Percentiles rank a stretch among this genome's conserved stretches.
These are phyloP conservation scores for Oithona nana DNA, from an alignment of 2,888 invertebrate genomes.

Conservation along the genomic window DNA sequence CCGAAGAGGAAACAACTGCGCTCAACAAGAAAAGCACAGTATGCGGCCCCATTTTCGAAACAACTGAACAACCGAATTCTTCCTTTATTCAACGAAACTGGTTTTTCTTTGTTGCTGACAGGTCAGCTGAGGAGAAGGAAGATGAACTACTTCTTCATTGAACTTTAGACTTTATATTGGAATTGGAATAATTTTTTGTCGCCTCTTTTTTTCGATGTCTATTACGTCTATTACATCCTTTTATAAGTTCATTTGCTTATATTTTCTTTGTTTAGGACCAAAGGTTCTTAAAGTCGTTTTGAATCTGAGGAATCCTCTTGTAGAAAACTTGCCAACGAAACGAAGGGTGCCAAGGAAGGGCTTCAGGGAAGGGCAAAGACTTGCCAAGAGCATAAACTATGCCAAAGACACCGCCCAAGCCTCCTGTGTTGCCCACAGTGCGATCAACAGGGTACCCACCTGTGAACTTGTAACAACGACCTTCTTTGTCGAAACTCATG, in stretches of 20 bases:
- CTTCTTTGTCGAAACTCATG: background rate
- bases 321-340: conserved; percentile 2
- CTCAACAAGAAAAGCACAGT: background rate
- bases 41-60: background rate
- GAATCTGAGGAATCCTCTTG: background rate
- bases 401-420: conserved; percentile 3
- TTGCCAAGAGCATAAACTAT: conserved; percentile 4
- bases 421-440: conserved; percentile 8
- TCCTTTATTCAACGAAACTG: too few species aligned
- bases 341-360: background rate
- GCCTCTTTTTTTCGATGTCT: too few species aligned
- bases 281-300: background rate
- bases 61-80: background rate
- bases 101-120: too few species aligned
- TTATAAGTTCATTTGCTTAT: too few species aligned
- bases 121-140: too few species aligned
- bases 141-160: too few species aligned
- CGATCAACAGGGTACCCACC: conserved; percentile 7
- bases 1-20: background rate
- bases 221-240: too few species aligned
- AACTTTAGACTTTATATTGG: too few species aligned
- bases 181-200: too few species aligned
- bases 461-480: conserved; percentile 5
- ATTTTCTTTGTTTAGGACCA: too few species aligned
- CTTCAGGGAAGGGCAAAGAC: conserved; percentile 6